Evolutionary conservation across 2,888 invertebrate genomes (phyloP).

Genomic region (Cataglyphis cursor): DNA sequence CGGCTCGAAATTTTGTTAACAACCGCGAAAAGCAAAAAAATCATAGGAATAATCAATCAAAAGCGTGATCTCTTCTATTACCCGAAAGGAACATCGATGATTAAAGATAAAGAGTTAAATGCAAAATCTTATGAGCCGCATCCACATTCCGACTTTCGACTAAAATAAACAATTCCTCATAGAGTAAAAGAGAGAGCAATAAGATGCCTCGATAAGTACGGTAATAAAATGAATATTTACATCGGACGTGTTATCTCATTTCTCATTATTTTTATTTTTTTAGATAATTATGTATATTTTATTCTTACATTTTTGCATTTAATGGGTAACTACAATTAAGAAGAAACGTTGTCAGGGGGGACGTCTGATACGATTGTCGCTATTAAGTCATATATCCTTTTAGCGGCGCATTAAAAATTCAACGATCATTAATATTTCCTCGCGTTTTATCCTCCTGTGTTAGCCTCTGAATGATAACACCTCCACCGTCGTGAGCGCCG

Average conservation of each 20-base stretch:
- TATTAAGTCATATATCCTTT: constrained; percentile 43
- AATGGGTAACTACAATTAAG: constrained; percentile 24
- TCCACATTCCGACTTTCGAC: neutral
- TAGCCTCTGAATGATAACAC: constrained; percentile 46
- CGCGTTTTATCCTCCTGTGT: constrained; percentile 3
- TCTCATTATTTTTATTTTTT: neutral
- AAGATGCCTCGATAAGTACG: neutral
- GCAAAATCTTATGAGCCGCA: neutral
- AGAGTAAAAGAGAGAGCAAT: neutral
- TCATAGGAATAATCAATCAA: constrained; percentile 5
- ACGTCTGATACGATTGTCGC: constrained; percentile 21
- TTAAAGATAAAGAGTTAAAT: neutral
- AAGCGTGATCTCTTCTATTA: neutral
- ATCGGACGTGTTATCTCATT: neutral
- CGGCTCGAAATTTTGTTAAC: constrained; percentile 33
- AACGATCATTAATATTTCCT: constrained; percentile 27
- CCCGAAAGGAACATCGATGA: neutral
- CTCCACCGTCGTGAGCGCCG: constrained; percentile 12
- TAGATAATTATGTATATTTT: neutral
- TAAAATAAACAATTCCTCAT: neutral
- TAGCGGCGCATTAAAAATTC: constrained; percentile 44
- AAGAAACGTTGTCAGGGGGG: constrained; percentile 18
- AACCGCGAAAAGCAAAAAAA: neutral
- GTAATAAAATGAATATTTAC: neutral
- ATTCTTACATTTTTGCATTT: neutral